Evolutionary conservation across 2,797 vertebrate species (phyloP), one percentile per base, ranked within the genome.

Genomic region (Dallia pectoralis): DNA sequence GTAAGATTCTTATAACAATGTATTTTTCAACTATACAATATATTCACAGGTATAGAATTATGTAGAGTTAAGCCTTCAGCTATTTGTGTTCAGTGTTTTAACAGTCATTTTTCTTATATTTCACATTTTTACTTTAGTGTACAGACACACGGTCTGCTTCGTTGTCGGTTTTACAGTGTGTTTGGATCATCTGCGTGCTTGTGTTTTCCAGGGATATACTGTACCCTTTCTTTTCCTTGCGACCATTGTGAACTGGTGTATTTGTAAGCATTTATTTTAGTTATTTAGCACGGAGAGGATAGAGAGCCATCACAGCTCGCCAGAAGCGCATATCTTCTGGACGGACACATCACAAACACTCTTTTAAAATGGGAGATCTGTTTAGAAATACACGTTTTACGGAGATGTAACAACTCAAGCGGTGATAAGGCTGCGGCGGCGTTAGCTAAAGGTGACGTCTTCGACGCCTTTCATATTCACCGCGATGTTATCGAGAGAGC

Each of bases 71-170:
- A 59, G 36, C 87, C 87, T 87, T 86, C 86, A 88, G 87, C 89
- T 89, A 83, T 90, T 89, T 86, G 88, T 86, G 88, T 92, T 82
- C 85, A 87, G 88, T 91, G 86, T 91, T 88, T 90, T 86, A 82
- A 83, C 82, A 87, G 89, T 89, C 87, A 22, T 48, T 65, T n/a
- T 25, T 67, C 67, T 87, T 91, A 86, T 86, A 87, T 86, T 89
- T 89, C 85, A 85, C 85, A 85, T 89, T 92, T 89, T 90, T 87
- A 91, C 86, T 89, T 89, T 86, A 89, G 89, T 76, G 83, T 93
- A 92, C 89, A 92, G 87, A 89, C 89, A 87, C 82, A 87, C 86
- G 79, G 85, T 91, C 88, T 90, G 87, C 85, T 89, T 89, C 77
- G 83, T 86, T 84, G 84, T 90, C 83, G 83, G 88, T 87, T 83